A percentile compares a stretch with the other conserved stretches of the same genome.
These are phyloP conservation scores for Lacerta agilis DNA, from an alignment of 2,797 vertebrate genomes.

Conservation along the genomic window DNA sequence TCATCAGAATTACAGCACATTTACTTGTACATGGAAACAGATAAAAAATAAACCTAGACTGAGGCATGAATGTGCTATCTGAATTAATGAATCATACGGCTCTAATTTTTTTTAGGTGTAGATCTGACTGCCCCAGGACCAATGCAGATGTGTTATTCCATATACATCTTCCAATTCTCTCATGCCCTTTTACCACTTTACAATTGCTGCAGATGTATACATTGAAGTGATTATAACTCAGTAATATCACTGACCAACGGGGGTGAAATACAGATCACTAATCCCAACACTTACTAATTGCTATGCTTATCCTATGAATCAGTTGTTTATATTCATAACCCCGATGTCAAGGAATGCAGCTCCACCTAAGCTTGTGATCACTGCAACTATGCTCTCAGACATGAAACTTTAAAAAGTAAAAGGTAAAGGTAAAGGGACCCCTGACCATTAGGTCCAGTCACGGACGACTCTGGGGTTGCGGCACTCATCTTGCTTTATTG, in stretches of 20 bases:
- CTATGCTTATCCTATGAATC: neutral
- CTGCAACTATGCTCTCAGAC: neutral
- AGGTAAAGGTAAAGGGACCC: no score
- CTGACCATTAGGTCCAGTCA: no score
- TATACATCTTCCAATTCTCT: neutral
- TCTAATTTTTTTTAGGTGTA: neutral
- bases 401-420: neutral
- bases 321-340: conserved; percentile 1
- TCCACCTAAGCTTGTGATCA: neutral
- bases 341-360: neutral
- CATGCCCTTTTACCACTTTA: neutral
- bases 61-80: neutral
- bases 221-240: neutral
- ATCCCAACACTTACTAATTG: neutral
- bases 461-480: no score
- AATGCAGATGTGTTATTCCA: neutral
- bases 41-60: neutral
- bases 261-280: neutral
- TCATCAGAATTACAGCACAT: neutral
- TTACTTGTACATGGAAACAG: neutral
- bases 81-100: neutral
- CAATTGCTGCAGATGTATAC: neutral
- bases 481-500: no score
- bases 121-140: neutral
- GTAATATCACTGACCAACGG: neutral